These are phyloP conservation scores for Pandemis corylana DNA, from an alignment of 2,888 invertebrate genomes.

Conservation along the genomic window DNA sequence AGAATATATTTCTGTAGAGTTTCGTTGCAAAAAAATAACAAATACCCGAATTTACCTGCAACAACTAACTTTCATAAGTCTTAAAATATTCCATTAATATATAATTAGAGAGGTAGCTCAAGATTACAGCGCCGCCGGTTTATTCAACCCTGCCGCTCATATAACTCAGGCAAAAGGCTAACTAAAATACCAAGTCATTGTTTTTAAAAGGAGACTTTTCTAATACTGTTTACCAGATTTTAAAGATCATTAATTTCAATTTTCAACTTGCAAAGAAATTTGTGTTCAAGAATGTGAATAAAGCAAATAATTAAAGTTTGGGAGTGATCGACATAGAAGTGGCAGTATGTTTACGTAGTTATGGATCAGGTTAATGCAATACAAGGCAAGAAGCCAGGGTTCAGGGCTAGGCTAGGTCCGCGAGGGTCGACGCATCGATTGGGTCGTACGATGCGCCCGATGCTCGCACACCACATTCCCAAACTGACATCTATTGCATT, in stretches of 20 bases:
- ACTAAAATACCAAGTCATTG: conserved; percentile 11
- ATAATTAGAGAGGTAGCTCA: conserved; percentile 1
- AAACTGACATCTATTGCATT: background rate
- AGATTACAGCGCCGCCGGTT: conserved; percentile 13
- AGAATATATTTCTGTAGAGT: background rate
- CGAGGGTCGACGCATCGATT: conserved; percentile 70
- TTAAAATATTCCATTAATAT: conserved; percentile 5
- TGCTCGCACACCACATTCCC: background rate
- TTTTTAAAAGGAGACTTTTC: conserved; percentile 7
- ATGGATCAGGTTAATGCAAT: background rate
- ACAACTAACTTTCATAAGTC: conserved; percentile 3
- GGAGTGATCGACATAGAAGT: background rate
- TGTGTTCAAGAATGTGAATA: background rate
- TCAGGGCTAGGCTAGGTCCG: conserved; percentile 64
- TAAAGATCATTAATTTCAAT: background rate
- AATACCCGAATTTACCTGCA: background rate
- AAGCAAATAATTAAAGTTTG: background rate
- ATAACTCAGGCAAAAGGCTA: background rate
- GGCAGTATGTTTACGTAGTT: background rate
- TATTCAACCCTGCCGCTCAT: background rate
- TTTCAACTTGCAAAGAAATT: background rate
- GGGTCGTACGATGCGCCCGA: conserved; percentile 48
- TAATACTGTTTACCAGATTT: background rate
- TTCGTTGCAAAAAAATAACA: background rate
- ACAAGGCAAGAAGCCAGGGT: conserved; percentile 32